phyloP scores from a whole-genome alignment of 2,113 vertebrate genomes.

The Chunga burmeisteri region DNA sequence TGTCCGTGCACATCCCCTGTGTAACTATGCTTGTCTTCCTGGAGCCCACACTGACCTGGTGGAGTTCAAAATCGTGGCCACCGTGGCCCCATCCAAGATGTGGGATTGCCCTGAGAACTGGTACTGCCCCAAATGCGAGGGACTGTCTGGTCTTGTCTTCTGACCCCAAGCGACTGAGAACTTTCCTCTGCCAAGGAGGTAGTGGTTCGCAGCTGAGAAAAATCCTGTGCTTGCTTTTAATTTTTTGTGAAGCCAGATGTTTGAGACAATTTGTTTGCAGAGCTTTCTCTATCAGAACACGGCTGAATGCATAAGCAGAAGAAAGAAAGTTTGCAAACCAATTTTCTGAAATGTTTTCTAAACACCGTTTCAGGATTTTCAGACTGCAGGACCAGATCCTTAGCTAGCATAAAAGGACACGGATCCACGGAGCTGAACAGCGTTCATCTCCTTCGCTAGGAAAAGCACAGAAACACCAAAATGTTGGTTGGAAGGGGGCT shows the following conservation, averaged over 20 bases:
- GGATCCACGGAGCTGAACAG: neutral
- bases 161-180: neutral
- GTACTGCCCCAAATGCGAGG: neutral
- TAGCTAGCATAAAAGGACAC: neutral
- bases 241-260: neutral
- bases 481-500: neutral
- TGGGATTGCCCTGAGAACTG: neutral
- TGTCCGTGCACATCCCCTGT: neutral
- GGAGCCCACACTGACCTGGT: neutral
- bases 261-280: neutral
- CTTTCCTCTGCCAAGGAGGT: neutral
- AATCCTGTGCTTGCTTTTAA: neutral
- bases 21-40: neutral
- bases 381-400: neutral
- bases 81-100: neutral
- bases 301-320: neutral
- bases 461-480: neutral
- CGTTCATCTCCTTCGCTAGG: neutral
- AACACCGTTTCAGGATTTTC: neutral
- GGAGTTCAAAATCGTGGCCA: neutral
- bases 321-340: neutral
- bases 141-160: neutral
- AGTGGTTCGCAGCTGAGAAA: neutral
- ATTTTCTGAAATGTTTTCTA: neutral
- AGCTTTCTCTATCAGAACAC: neutral